Percentiles rank a stretch among this genome's conserved stretches.
These are phyloP conservation scores for Amiota communis DNA, from an alignment of 2,888 invertebrate genomes.

Conservation along the genomic window DNA sequence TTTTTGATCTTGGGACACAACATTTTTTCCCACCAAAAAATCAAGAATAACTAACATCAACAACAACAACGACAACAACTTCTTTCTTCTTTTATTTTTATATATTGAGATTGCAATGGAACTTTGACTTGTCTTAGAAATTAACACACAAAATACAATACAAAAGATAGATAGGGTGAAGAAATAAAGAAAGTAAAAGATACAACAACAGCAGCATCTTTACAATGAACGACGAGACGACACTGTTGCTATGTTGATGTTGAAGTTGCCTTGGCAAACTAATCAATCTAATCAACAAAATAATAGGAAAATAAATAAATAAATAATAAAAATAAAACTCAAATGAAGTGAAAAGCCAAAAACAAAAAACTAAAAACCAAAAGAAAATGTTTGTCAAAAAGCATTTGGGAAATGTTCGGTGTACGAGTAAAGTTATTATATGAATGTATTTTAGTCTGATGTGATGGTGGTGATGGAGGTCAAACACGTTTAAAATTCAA, in stretches of 20 bases:
- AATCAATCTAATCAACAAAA: constrained; percentile 24
- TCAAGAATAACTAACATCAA: constrained; percentile 49
- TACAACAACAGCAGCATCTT: constrained; percentile 3
- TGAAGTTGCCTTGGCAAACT: background rate
- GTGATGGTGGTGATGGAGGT: constrained; percentile 2
- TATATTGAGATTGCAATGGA: too few relatives aligned
- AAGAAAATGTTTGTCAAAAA: too few relatives aligned
- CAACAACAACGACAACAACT: background rate
- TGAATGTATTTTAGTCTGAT: too few relatives aligned
- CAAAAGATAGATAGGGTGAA: too few relatives aligned
- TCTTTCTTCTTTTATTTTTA: too few relatives aligned
- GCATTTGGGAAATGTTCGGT: too few relatives aligned
- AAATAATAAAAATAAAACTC: constrained; percentile 9
- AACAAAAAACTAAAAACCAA: background rate
- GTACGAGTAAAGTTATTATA: too few relatives aligned
- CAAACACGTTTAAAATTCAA: constrained; percentile 14
- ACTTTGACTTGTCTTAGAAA: constrained; percentile 2
- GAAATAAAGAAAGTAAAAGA: constrained; percentile 25
- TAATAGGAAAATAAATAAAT: constrained; percentile 1
- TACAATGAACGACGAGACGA: constrained; percentile 6
- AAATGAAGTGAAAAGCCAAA: constrained; percentile 16
- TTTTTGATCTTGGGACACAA: background rate
- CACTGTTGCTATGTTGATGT: background rate
- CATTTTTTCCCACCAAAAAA: background rate
- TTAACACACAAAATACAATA: constrained; percentile 18